These are phyloP conservation scores for Belonocnema kinseyi DNA, from an alignment of 1,140 invertebrate species.

Conservation along the genomic window DNA sequence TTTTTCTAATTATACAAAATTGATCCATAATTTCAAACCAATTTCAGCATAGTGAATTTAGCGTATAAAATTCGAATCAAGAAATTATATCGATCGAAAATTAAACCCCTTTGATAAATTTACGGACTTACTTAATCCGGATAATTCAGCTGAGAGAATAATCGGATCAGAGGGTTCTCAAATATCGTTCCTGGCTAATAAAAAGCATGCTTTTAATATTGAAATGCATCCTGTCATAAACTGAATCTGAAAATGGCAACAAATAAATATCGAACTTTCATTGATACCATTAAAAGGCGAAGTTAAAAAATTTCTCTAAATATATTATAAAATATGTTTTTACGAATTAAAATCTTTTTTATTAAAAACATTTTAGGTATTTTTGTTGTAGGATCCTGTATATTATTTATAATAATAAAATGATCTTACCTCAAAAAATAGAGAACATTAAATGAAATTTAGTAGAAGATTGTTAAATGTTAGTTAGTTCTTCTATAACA, in stretches of 20 bases:
- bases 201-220: slow-evolving; percentile 9
- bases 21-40: background rate
- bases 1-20: background rate
- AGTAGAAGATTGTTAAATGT: too few species aligned
- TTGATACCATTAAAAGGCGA: background rate
- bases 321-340: background rate
- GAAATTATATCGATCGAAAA: background rate
- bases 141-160: slow-evolving; percentile 1
- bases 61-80: too few species aligned
- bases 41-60: background rate
- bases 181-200: slow-evolving; percentile 14
- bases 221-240: background rate
- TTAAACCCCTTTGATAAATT: background rate
- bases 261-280: background rate
- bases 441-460: too few species aligned
- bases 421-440: too few species aligned
- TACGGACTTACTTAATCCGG: background rate
- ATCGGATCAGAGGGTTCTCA: slow-evolving; percentile 22
- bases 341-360: background rate
- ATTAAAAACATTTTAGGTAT: background rate
- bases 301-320: background rate
- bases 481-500: too few species aligned
- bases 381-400: background rate
- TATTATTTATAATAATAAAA: too few species aligned
- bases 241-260: background rate